A percentile compares a stretch with the other conserved stretches of the same genome.
Conservation (phyloP, 2,797 vertebrate species). For the Myiotriccus ornatus region DNA sequence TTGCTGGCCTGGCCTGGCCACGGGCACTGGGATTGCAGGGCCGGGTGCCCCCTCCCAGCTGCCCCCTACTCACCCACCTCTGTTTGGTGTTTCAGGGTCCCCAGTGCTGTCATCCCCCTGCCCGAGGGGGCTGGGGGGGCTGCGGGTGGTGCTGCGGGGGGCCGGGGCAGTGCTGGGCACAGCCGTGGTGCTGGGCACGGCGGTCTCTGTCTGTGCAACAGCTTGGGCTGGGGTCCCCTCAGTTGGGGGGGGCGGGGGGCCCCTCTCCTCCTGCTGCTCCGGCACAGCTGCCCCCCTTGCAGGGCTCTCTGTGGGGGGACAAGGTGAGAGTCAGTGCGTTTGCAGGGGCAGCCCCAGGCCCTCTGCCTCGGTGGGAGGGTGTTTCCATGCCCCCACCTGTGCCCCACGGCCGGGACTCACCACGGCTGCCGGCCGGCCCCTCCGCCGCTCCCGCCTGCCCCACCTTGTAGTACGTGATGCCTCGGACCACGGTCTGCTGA, state of each 20-base stretch:
- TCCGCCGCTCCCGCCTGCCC: conserved; percentile 73
- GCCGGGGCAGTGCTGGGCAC: not conserved
- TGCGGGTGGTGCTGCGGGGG: conserved; percentile 42
- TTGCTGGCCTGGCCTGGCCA: not conserved
- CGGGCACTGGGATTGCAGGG: fast-evolving
- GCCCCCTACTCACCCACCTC: conserved; percentile 68
- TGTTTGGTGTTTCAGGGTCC: conserved; percentile 69
- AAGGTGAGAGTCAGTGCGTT: fast-evolving
- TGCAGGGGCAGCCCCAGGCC: not conserved
- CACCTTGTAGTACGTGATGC: conserved; percentile 96
- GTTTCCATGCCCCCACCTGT: not conserved
- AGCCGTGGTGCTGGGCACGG: not conserved
- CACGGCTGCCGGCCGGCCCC: conserved; percentile 65
- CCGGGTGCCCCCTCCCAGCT: not conserved
- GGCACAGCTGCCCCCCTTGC: not conserved
- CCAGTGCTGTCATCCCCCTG: conserved; percentile 76
- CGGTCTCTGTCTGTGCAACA: not conserved
- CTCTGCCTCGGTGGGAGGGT: fast-evolving
- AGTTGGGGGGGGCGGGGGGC: not conserved
- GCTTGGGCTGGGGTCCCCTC: conserved; percentile 27
- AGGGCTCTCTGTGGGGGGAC: not conserved
- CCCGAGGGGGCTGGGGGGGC: conserved; percentile 61
- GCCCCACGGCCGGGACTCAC: conserved; percentile 49
- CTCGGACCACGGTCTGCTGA: conserved; percentile 87
- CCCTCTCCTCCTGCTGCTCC: conserved; percentile 73